Evolutionary conservation across 2,797 vertebrate species (phyloP), one percentile per base, ranked within the genome.

Genomic region (Leptoclinus maculatus): DNA sequence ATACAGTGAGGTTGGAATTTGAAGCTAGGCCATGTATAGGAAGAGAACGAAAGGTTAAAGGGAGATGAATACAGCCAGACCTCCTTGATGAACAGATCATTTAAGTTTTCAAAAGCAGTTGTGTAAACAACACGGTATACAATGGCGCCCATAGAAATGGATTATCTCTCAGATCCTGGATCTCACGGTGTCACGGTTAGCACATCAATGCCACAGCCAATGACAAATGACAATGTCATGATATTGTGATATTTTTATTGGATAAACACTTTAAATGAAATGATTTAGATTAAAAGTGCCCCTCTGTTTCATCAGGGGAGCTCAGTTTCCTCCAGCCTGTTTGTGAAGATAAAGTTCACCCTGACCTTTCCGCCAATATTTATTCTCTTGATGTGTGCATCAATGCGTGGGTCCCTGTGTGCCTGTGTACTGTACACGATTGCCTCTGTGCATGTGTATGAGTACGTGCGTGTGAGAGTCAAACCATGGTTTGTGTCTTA

Each of bases 41-140:
- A 66, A 89, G 84, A 95, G 87, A 93, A 94, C 92, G 86, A 83
- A 86, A 92, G 92, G 90, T 94, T 93, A 94, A 92, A 91, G 87
- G 72, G 91, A 93, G 91, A 94, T 96, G 95, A 96, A 93, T 89
- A 91, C 93, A 95, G 93, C 74, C 95, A 96, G 93, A 94, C 91
- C 79, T 68, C 90, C 66, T 78, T 74, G 60, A 92, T 89, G 82
- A 89, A 87, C 49, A 92, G 86, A 79, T 88, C 76, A 82, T 85
- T 89, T 91, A 92, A 90, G 89, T 85, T 79, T 75, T 93, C 84
- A 91, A 94, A 66, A 90, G 87, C 82, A 93, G 91, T 78, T 85
- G 90, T 90, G 34, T 54, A 83, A 83, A 86, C 88, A 21, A 71
- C 74, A 66, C 76, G 63, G 25, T 2, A 38, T 70, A 91, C 88